Evolutionary conservation across 2,113 vertebrate species (phyloP).

Genomic region (Peromyscus californicus): DNA sequence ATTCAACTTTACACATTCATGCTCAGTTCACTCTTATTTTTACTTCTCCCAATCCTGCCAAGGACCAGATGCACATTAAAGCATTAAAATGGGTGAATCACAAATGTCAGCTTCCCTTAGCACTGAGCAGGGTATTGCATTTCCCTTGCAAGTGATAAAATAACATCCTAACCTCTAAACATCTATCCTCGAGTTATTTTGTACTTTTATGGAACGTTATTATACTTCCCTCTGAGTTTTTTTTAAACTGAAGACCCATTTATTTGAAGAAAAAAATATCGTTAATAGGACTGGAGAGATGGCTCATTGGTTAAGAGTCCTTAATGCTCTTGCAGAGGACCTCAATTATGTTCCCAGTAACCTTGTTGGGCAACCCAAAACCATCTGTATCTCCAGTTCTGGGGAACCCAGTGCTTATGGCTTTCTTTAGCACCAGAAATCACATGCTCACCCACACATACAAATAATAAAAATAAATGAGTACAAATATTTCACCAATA

Average conservation of each 20-base stretch:
- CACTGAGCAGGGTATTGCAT: slow-evolving; percentile 8
- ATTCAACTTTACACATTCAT: slow-evolving; percentile 65
- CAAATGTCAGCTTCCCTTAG: slow-evolving; percentile 73
- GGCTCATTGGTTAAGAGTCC: neutral
- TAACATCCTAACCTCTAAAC: slow-evolving; percentile 50
- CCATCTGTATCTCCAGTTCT: neutral
- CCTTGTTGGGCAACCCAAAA: neutral
- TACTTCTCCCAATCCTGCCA: slow-evolving; percentile 53
- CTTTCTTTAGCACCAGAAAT: too few relatives aligned
- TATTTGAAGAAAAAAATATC: neutral
- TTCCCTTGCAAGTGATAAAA: slow-evolving; percentile 61
- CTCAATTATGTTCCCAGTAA: neutral
- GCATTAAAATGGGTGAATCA: slow-evolving; percentile 73
- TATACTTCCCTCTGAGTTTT: slow-evolving; percentile 11
- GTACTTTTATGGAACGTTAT: slow-evolving; percentile 42
- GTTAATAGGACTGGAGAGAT: neutral
- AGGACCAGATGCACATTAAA: slow-evolving; percentile 70
- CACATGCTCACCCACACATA: too few relatives aligned
- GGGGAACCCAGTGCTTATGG: too few relatives aligned
- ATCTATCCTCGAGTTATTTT: neutral
- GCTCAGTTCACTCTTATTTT: slow-evolving; percentile 72
- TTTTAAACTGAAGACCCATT: neutral
- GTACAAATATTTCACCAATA: neutral
- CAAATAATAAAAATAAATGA: neutral
- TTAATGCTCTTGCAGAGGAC: too few relatives aligned